Percentiles rank a stretch among this genome's conserved stretches.
phyloP scores from a whole-genome alignment of 2,113 vertebrate genomes.

The Varanus komodoensis region DNA sequence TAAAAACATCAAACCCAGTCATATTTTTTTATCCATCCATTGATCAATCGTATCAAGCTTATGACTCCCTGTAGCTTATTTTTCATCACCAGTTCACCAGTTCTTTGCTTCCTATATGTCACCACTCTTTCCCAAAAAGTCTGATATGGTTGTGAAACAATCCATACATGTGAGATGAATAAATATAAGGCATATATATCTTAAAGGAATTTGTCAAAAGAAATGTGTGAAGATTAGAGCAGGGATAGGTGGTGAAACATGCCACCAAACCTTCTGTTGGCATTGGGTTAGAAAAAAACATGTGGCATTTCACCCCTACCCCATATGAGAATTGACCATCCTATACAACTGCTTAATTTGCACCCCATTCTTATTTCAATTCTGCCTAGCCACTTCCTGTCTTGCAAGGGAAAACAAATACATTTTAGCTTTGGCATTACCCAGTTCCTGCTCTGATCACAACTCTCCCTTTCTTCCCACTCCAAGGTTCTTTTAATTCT shows the following conservation, averaged over 20 bases:
- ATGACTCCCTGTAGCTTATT: not conserved
- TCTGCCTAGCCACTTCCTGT: not conserved
- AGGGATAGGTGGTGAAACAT: not conserved
- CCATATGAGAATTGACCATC: not conserved
- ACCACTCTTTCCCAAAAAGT: not conserved
- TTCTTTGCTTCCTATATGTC: constrained; percentile 5
- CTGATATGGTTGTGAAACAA: not conserved
- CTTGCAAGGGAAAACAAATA: not conserved
- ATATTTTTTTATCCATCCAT: not conserved
- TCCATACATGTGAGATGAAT: not conserved
- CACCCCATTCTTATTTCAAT: not conserved
- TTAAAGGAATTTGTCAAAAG: constrained; percentile 3
- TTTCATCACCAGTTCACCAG: constrained; percentile 22
- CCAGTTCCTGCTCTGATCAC: not conserved
- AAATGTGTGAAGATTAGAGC: not conserved
- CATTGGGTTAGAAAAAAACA: not conserved
- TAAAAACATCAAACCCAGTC: too few relatives aligned
- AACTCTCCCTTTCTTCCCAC: not conserved
- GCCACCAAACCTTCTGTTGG: not conserved
- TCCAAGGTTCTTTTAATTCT: not conserved
- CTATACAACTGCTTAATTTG: not conserved
- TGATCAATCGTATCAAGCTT: constrained; percentile 9
- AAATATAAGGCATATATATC: not conserved
- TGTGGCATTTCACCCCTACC: not conserved
- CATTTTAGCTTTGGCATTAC: not conserved